A percentile compares a stretch with the other conserved stretches of the same genome.
Evolutionary conservation across 2,113 vertebrate species (phyloP).

Genomic region (Leuciscus idus): DNA sequence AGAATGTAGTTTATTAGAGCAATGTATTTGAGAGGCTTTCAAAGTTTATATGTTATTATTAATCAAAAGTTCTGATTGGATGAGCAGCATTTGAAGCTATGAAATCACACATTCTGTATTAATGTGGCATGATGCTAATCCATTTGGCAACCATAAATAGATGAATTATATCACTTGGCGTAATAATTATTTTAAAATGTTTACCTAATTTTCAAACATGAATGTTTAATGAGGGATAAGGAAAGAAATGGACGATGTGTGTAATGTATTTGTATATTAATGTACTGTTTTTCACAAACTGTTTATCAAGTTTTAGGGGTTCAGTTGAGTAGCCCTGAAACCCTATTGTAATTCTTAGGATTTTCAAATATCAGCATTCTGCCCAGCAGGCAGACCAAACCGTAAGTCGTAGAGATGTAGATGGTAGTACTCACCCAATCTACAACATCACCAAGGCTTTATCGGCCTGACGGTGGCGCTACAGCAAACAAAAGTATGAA

Average conservation of each 20-base stretch:
- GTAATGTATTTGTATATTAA: neutral
- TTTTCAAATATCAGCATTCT: too few species aligned
- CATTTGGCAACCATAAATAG: neutral
- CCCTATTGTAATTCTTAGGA: too few species aligned
- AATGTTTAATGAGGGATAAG: neutral
- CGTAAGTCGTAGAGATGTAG: too few species aligned
- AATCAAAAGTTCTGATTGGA: neutral
- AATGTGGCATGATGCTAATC: neutral
- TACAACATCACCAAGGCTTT: too few species aligned
- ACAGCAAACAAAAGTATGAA: too few species aligned
- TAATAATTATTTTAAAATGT: neutral
- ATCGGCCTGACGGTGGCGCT: too few species aligned
- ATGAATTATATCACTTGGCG: neutral
- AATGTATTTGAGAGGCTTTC: neutral
- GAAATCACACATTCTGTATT: neutral
- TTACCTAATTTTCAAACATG: neutral
- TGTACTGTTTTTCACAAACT: neutral
- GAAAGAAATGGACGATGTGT: neutral
- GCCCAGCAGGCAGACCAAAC: too few species aligned
- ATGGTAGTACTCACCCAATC: too few species aligned
- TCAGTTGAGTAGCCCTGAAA: too few species aligned
- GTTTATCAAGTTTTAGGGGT: neutral
- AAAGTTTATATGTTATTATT: neutral
- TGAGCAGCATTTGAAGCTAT: neutral
- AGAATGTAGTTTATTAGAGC: neutral